These are phyloP conservation scores for Drosophila malerkotliana DNA, from an alignment of 1,140 invertebrate genomes.

Conservation along the genomic window DNA sequence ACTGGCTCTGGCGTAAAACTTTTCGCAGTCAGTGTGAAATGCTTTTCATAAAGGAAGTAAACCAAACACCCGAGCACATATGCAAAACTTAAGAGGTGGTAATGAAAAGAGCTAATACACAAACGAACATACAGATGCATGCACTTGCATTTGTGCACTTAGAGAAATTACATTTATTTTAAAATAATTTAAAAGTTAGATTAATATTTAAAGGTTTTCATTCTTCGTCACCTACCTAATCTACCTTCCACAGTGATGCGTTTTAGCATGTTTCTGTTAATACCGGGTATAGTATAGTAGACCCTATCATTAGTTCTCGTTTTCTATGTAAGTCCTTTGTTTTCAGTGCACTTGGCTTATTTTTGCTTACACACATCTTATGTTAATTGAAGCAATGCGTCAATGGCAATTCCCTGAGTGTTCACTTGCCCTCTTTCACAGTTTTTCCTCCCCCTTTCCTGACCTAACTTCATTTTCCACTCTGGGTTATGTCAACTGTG, in stretches of 20 bases:
- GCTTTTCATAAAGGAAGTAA: slow-evolving; percentile 73
- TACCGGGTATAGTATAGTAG: too few relatives aligned
- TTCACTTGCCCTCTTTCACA: slow-evolving; percentile 5
- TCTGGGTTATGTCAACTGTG: slow-evolving; percentile 70
- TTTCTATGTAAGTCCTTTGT: neutral
- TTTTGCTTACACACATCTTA: slow-evolving; percentile 52
- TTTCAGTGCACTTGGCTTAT: neutral
- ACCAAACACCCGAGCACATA: slow-evolving; percentile 27
- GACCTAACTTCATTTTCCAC: slow-evolving; percentile 26
- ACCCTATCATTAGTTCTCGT: neutral
- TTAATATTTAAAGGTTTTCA: too few relatives aligned
- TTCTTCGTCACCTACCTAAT: too few relatives aligned
- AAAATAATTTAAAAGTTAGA: neutral
- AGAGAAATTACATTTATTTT: neutral
- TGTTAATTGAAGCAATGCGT: slow-evolving; percentile 79
- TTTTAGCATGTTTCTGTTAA: too few relatives aligned
- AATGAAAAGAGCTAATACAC: slow-evolving; percentile 78
- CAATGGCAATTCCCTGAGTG: slow-evolving; percentile 57
- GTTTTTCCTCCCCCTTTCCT: neutral
- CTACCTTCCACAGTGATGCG: too few relatives aligned
- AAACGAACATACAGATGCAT: slow-evolving; percentile 10
- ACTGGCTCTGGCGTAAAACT: slow-evolving; percentile 50
- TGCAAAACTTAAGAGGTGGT: slow-evolving; percentile 67
- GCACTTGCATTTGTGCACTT: slow-evolving; percentile 5
- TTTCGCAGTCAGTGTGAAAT: slow-evolving; percentile 63